Conservation (phyloP, 2,113 vertebrate genomes). For the Ia io region DNA sequence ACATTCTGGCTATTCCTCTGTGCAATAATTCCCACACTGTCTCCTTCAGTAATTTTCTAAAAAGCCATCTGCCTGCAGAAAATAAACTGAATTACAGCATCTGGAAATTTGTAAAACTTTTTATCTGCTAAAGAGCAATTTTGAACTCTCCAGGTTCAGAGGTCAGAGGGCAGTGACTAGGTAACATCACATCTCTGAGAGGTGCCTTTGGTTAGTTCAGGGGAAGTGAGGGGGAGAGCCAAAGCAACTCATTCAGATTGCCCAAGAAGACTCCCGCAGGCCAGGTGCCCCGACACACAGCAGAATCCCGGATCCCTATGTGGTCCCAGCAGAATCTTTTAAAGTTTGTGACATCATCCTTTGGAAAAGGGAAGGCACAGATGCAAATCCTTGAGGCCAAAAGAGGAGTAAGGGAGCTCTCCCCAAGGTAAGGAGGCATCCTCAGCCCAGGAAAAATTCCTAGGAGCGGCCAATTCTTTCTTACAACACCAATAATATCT, state of each 20-base stretch:
- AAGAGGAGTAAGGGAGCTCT: background rate
- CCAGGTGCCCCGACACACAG: background rate
- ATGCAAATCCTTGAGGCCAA: conserved; percentile 25
- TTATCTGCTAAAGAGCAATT: background rate
- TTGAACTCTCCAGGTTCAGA: background rate
- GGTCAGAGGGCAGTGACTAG: background rate
- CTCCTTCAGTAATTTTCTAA: background rate
- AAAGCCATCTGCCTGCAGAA: background rate
- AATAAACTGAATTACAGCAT: background rate
- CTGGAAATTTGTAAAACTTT: background rate
- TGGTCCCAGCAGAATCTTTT: background rate
- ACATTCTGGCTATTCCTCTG: background rate
- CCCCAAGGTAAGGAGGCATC: conserved; percentile 17
- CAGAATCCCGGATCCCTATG: accelerated
- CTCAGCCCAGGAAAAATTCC: background rate
- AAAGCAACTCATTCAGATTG: background rate
- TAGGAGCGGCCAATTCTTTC: background rate
- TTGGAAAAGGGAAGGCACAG: conserved; percentile 48
- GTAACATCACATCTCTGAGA: background rate
- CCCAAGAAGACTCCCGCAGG: accelerated
- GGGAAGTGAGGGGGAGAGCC: background rate
- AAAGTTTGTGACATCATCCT: background rate
- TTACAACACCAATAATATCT: background rate
- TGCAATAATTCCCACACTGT: background rate
- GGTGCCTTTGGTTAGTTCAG: background rate